Base-by-base conservation (phyloP, 92 coral and sea anemone species). In the Epizoanthus scotinus region DNA sequence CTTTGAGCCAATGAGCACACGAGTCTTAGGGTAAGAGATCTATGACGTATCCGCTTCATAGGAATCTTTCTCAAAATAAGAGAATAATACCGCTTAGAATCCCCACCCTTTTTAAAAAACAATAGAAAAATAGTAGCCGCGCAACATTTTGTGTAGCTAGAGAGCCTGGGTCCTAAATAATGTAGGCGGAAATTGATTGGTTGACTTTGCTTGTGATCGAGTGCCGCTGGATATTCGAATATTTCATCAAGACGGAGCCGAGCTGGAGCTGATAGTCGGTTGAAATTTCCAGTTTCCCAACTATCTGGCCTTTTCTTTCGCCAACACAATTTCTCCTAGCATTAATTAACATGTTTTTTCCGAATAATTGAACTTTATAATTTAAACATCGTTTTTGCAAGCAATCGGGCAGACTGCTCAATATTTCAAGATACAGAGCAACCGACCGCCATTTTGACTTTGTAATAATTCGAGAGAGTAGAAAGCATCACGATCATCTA, bases 141-240 rank as follows among this genome's bases (percentile, higher is more conserved):
- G 60, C 57, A 38, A 15, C 53, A 44, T 15, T 36, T 38, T 44
- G n/a, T 15, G 18, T 27, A 70, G 75, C 22, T 47, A 18, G 27
- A 49, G 22, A 4, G n/a, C n/a, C 81, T 75, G 81, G 81, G 81
- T 13, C 42, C 68, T 38, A 75, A 25, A 15, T 22, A 5, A 73
- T 1, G 7, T 3, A 2, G n/a, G n/a, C n/a, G 8, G 4, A 34
- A 75, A 58, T 58, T 75, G 81, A 75, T 75, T 75, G 81, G 81
- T 13, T 75, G 68, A 38, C 3, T 53, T 21, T n/a, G 17, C 19
- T n/a, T 12, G 49, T 38, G 66, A 29, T 58, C 38, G 81, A 75
- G 81, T 59, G 38, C 38, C 57, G 81, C 81, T 59, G 67, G 59
- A 36, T 36, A 38, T 75, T 75, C 81, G 81, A 75, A 75, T 25